phyloP scores from a whole-genome alignment of 2,797 vertebrate genomes.

The Eulemur albifrons region DNA sequence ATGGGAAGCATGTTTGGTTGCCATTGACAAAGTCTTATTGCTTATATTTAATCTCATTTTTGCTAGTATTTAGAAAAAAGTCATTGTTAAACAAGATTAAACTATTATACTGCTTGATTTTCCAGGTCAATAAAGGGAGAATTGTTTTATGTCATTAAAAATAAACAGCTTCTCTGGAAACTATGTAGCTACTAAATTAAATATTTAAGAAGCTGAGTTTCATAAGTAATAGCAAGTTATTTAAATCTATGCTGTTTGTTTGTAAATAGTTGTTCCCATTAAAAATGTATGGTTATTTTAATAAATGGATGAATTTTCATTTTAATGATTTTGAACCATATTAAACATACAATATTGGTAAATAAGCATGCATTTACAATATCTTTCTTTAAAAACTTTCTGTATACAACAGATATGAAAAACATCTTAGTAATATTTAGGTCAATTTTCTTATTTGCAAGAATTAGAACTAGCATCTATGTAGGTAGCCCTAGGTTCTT shows the following conservation, averaged over 20 bases:
- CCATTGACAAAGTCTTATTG: neutral
- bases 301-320: neutral
- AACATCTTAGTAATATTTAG: neutral
- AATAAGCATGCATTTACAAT: neutral
- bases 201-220: neutral
- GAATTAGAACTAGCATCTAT: neutral
- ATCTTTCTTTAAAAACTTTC: neutral
- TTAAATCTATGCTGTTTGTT: neutral
- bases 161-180: neutral
- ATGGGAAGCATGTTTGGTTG: neutral
- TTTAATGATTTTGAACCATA: neutral
- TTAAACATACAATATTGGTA: neutral
- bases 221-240: neutral
- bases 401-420: neutral
- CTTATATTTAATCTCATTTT: neutral
- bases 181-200: neutral
- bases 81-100: neutral
- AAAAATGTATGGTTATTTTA: conserved; percentile 1
- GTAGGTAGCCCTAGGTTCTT: neutral
- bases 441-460: neutral
- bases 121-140: neutral
- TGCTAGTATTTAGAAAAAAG: conserved; percentile 1
- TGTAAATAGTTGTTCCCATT: neutral
- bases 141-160: conserved; percentile 43
- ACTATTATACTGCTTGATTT: neutral